Evolutionary conservation across 2,888 invertebrate genomes (phyloP).

Genomic region (Melieria omissa): DNA sequence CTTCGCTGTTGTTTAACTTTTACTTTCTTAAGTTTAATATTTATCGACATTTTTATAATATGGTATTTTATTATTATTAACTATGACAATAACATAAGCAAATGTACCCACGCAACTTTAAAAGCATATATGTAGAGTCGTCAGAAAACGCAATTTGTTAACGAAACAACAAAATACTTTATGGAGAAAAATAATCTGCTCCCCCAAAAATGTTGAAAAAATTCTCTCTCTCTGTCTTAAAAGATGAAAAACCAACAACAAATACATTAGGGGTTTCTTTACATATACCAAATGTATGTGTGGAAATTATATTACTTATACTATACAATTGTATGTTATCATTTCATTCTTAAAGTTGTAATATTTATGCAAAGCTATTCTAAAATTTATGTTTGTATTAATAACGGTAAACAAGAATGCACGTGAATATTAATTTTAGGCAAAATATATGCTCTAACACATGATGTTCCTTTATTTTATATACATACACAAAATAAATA

Average conservation of each 20-base stretch:
- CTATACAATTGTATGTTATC: conserved; percentile 20
- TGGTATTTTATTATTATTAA: conserved; percentile 27
- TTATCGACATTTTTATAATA: conserved; percentile 55
- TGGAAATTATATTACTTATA: conserved; percentile 40
- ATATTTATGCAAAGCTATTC: conserved; percentile 10
- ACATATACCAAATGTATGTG: conserved; percentile 29
- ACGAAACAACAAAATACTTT: conserved; percentile 19
- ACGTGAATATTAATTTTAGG: conserved; percentile 31
- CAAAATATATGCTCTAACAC: conserved; percentile 24
- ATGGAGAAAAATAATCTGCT: conserved; percentile 39
- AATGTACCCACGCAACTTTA: conserved; percentile 32
- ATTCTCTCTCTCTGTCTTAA: conserved; percentile 48
- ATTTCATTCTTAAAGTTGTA: conserved; percentile 31
- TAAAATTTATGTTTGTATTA: conserved; percentile 44
- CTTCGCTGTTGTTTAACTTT: conserved; percentile 64
- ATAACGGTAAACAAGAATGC: conserved; percentile 44
- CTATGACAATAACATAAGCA: conserved; percentile 45
- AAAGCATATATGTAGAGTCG: conserved; percentile 28
- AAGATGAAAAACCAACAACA: conserved; percentile 31
- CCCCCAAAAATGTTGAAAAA: conserved; percentile 40
- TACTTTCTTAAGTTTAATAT: conserved; percentile 57
- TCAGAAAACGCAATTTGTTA: conserved; percentile 21
- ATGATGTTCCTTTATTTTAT: conserved; percentile 39
- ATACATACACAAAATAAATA: conserved; percentile 29
- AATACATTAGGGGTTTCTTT: conserved; percentile 28